Evolutionary conservation across 2,113 vertebrate genomes (phyloP).

Genomic region (Nerophis lumbriciformis): DNA sequence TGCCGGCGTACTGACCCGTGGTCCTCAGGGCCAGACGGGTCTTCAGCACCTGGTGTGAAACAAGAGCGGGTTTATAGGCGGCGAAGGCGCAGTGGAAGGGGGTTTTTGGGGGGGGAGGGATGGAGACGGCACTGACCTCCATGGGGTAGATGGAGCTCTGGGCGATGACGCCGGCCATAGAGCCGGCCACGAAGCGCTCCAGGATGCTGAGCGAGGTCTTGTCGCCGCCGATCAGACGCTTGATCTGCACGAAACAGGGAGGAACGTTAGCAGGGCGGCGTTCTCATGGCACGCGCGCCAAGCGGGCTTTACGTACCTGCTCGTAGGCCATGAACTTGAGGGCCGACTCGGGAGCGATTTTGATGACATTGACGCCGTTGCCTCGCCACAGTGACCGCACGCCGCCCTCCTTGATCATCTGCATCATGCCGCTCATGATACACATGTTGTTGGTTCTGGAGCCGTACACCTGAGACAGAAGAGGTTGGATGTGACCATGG

Average conservation of each 20-base stretch:
- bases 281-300: neutral
- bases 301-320: constrained; percentile 71
- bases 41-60: constrained; percentile 81
- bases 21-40: constrained; percentile 85
- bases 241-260: constrained; percentile 71
- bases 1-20: constrained; percentile 85
- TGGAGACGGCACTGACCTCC: constrained; percentile 77
- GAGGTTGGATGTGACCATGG: too few relatives aligned
- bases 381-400: constrained; percentile 85
- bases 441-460: constrained; percentile 91
- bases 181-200: constrained; percentile 85
- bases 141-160: constrained; percentile 97
- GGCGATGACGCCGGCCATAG: constrained; percentile 86
- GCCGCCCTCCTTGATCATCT: constrained; percentile 93
- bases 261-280: neutral
- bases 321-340: constrained; percentile 99
- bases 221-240: constrained; percentile 82
- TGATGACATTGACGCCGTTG: constrained; percentile 89
- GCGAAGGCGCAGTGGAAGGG: too few relatives aligned
- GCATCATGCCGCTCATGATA: constrained; percentile 82
- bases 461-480: constrained; percentile 84
- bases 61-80: neutral
- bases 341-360: constrained; percentile 91
- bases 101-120: too few relatives aligned
- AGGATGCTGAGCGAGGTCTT: constrained; percentile 81